Base-by-base conservation (phyloP, 2,888 invertebrate species). In the Osedax fenrisi region DNA sequence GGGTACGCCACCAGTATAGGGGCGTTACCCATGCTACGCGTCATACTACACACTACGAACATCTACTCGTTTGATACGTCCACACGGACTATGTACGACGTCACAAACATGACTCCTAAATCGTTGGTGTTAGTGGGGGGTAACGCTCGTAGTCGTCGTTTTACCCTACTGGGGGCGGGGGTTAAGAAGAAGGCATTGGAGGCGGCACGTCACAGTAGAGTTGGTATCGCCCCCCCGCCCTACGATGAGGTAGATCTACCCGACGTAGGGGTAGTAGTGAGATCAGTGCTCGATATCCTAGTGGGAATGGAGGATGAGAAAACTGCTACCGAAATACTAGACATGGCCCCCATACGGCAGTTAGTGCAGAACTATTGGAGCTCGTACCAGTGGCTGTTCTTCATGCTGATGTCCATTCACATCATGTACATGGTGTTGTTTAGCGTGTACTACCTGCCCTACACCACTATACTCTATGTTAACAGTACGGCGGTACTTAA, bases 381-480 rank as follows among this genome's bases (percentile, higher is more conserved):
- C 0, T 79, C 81, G 41, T 81, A 81, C 22, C 80, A 80, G 26
- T 81, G 80, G 79, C 80, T 80, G 3, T 83, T 81, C 76, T 78
- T 77, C 1, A 68, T 81, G 1, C 75, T 83, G 3, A 80, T 83
- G 79, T 10, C 80, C 2, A 59, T 81, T 17, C 83, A 83, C 76
- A 80, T 83, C 23, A 67, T 78, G 5, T 83, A 83, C 77, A 83
- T 83, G 83, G 77, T 77, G 26, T 69, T 81, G 1, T 80, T 82
- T 72, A 81, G 77, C 70, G 74, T 70, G 2, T 79, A 76, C 73
- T 76, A 67, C 26, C 76, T 76, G 2, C 78, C 78, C 2, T 25
- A 24, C 23, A 27, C 27, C 22, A 26, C 27, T 13, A n/a, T 23
- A n/a, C n/a, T 70, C 23, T 26, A 25, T 26, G n/a, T 0, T 13